Percentiles rank a stretch among this genome's conserved stretches.
Evolutionary conservation across 2,797 vertebrate species (phyloP).

Genomic region (Coracias cyanogaster): DNA sequence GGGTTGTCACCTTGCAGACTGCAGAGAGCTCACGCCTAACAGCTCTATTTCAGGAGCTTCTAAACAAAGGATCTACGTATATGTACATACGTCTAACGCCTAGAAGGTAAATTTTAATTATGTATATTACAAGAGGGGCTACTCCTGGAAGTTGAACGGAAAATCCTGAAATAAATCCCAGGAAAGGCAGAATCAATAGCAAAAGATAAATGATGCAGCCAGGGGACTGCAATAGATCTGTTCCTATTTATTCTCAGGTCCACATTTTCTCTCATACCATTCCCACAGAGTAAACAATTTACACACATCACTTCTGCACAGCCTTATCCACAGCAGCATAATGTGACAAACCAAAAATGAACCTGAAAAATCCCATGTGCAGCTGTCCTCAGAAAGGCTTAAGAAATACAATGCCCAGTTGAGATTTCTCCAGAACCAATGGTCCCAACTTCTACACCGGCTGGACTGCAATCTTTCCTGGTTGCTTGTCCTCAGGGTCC

Average conservation of each 20-base stretch:
- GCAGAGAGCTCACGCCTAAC: background rate
- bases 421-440: background rate
- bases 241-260: background rate
- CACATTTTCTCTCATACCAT: background rate
- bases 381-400: background rate
- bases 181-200: background rate
- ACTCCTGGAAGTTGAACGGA: background rate
- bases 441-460: background rate
- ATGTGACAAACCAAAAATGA: background rate
- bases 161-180: background rate
- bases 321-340: background rate
- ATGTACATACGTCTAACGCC: background rate
- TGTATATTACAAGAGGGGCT: background rate
- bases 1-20: background rate
- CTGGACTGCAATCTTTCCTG: background rate
- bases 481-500: background rate
- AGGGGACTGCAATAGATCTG: background rate
- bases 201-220: background rate
- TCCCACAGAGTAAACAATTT: background rate
- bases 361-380: background rate
- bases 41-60: background rate
- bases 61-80: background rate
- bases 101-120: background rate
- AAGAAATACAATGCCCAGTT: background rate
- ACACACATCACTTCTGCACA: background rate